Evolutionary conservation across 2,888 invertebrate genomes (phyloP), one percentile per base, ranked within the genome.

Genomic region (Noctua janthe): DNA sequence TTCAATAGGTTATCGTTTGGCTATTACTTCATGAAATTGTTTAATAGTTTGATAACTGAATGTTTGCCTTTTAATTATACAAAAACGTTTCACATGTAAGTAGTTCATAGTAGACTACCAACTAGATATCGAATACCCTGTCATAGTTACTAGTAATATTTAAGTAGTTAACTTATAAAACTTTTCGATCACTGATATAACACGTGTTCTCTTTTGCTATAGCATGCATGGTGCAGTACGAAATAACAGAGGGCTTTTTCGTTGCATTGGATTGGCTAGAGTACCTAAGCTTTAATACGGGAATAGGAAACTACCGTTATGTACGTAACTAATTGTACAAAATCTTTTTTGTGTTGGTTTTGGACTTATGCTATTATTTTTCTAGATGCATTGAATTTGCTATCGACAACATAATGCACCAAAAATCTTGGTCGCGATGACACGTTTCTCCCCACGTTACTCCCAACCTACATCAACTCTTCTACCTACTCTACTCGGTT

Each of bases 1-100:
- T 89, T 88, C 85, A 87, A 88, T 89, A 85, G 82, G 89, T 89
- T 83, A 89, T 83, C 88, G 76, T 86, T 84, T 80, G 80, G 71
- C 81, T 89, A 89, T 87, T 89, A 85, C 82, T 87, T 87, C 78
- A 79, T 85, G 76, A 81, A 89, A 85, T 85, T 78, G 81, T 82
- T 89, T 70, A 78, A 86, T 86, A 66, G 66, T 70, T 75, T 86
- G 86, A 86, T 84, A 84, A 84, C 69, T 86, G 69, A 74, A 73
- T 67, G 51, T 85, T 81, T 71, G 81, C 47, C 71, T 73, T 75
- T 73, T 56, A 73, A 82, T 71, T 29, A 49, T 35, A 71, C 20
- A 62, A 1, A 69, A 23, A 23, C 20, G 39, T 74, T 66, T 74
- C 7, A 71, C 59, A 69, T 77, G 23, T 66, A 66, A 1, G 43